Conservation (phyloP, 1,140 invertebrate genomes). For the Drosophila sp. region DNA sequence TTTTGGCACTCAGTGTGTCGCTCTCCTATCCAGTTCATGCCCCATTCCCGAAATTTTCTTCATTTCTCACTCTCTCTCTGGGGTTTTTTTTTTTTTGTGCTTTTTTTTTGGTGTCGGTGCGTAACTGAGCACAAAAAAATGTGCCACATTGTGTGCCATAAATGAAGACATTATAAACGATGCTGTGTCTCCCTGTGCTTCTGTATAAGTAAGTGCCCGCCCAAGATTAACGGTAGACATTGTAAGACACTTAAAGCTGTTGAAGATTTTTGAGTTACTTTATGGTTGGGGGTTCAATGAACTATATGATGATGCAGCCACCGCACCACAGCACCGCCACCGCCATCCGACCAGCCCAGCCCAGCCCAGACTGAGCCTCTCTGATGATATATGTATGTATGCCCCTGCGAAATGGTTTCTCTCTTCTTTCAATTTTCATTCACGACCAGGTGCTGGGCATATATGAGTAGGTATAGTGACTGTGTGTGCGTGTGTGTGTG, state of each 20-base stretch:
- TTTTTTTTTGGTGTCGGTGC: slow-evolving; percentile 75
- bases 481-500: slow-evolving; percentile 4
- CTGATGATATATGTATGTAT: slow-evolving; percentile 64
- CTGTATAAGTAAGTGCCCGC: slow-evolving; percentile 45
- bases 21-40: not conserved
- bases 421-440: slow-evolving; percentile 1
- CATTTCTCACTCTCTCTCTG: not conserved
- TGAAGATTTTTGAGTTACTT: slow-evolving; percentile 73
- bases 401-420: slow-evolving; percentile 16
- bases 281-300: slow-evolving; percentile 71
- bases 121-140: slow-evolving; percentile 77
- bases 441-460: slow-evolving; percentile 10
- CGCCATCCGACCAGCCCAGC: not conserved
- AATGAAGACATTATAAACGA: slow-evolving; percentile 79
- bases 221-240: slow-evolving; percentile 77
- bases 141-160: slow-evolving; percentile 73
- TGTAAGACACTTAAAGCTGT: slow-evolving; percentile 79
- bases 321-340: not conserved
- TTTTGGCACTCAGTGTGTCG: slow-evolving; percentile 60
- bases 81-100: slow-evolving; percentile 27
- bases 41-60: slow-evolving; percentile 4
- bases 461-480: slow-evolving; percentile 21
- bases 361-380: slow-evolving; percentile 9
- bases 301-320: slow-evolving; percentile 67
- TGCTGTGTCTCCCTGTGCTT: slow-evolving; percentile 32